These are phyloP conservation scores for Chrysoperla carnea DNA, from an alignment of 1,140 invertebrate species.

Conservation along the genomic window DNA sequence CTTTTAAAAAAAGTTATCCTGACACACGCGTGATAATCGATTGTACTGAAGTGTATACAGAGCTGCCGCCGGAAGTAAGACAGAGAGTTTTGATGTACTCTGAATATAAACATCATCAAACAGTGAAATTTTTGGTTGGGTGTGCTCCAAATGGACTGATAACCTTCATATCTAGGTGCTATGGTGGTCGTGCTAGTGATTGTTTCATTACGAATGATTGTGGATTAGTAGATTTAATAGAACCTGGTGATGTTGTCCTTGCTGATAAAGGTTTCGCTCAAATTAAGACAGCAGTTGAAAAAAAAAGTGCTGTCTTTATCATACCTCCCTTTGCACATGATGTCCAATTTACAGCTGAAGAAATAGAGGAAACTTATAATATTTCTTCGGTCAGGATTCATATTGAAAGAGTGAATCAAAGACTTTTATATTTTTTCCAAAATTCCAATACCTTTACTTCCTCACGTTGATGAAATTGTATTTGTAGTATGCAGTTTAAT, in stretches of 20 bases:
- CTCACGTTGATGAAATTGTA: slow-evolving; percentile 5
- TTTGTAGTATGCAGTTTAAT: slow-evolving; percentile 5
- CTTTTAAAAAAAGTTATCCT: slow-evolving; percentile 14
- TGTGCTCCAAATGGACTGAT: slow-evolving; percentile 10
- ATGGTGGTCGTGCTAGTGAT: slow-evolving; percentile 11
- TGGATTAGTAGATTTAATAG: slow-evolving; percentile 15
- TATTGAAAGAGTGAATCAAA: slow-evolving; percentile 16
- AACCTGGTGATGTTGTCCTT: slow-evolving; percentile 17
- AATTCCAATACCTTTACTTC: slow-evolving; percentile 5
- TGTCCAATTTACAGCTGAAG: slow-evolving; percentile 11
- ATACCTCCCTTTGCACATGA: slow-evolving; percentile 14
- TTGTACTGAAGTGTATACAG: slow-evolving; percentile 14
- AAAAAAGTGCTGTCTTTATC: slow-evolving; percentile 9
- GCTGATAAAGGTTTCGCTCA: slow-evolving; percentile 20
- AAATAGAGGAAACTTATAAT: slow-evolving; percentile 15
- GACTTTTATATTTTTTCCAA: slow-evolving; percentile 11
- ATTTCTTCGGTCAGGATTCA: slow-evolving; percentile 18
- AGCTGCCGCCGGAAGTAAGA: too few species aligned
- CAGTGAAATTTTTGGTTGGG: slow-evolving; percentile 6
- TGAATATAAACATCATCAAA: slow-evolving; percentile 6
- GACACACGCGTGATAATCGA: slow-evolving; percentile 14
- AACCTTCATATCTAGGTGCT: slow-evolving; percentile 12
- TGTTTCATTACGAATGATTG: slow-evolving; percentile 11
- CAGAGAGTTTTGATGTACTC: slow-evolving; percentile 9
- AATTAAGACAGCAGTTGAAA: slow-evolving; percentile 1